Conservation (phyloP, 2,888 invertebrate genomes). For the Tetranychus truncatus region DNA sequence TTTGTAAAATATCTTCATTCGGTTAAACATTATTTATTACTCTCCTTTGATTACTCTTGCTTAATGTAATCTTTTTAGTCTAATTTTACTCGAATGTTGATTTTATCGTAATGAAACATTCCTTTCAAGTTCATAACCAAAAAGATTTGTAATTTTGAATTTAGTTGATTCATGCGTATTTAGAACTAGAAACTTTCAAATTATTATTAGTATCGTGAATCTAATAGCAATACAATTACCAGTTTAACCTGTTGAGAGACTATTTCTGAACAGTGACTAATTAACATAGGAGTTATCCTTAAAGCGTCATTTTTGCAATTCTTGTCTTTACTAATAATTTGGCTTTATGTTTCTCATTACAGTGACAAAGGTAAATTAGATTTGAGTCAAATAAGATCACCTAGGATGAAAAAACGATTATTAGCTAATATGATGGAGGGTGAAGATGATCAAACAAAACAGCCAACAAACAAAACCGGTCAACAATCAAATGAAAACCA, state of each 20-base stretch:
- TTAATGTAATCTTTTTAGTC: background rate
- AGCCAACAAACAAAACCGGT: background rate
- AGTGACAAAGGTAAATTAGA: constrained; percentile 52
- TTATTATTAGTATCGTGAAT: too few relatives aligned
- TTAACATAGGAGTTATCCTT: background rate
- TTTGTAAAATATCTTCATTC: too few relatives aligned
- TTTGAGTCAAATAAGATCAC: constrained; percentile 69
- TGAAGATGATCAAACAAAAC: constrained; percentile 19
- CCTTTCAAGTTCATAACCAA: background rate
- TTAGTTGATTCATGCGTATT: background rate
- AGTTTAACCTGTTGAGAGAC: background rate
- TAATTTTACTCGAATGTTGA: background rate
- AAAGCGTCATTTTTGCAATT: background rate
- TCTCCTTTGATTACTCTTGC: background rate
- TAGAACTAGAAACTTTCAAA: too few relatives aligned
- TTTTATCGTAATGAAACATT: background rate
- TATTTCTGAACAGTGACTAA: background rate
- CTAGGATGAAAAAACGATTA: constrained; percentile 64
- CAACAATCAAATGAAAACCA: background rate
- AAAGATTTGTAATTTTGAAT: background rate
- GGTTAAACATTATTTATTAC: background rate
- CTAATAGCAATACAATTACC: too few relatives aligned
- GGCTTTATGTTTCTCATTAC: background rate
- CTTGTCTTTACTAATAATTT: too few relatives aligned
- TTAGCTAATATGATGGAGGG: constrained; percentile 23